Evolutionary conservation across 1,140 invertebrate species (phyloP), one percentile per base, ranked within the genome.

Genomic region (Trichonephila clavata): DNA sequence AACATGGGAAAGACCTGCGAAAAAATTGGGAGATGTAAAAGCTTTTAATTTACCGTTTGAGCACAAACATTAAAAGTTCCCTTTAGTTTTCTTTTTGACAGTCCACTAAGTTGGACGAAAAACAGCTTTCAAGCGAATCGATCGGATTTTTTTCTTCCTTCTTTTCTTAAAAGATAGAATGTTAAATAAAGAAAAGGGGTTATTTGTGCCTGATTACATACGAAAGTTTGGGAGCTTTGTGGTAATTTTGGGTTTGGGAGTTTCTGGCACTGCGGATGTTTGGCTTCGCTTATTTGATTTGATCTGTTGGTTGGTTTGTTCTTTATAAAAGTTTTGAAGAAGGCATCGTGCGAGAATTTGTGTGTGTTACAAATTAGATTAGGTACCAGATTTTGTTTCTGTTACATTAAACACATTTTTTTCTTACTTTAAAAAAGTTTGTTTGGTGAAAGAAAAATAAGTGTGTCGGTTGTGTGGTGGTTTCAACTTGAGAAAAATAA

Each of bases 11-110:
- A 59, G 20, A 57, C 21, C 27, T 61, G 57, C 20, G 27, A 81
- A 87, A 87, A 87, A 83, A 87, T 43, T 32, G 63, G 60, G 24
- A 84, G 83, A 84, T 59, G 86, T 63, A 63, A 87, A 61, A 39
- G 32, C 61, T 63, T 87, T 87, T 87, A 87, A 87, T 87, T 83
- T 83, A 83, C 81, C 81, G 39, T 83, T 83, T 59, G 39, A 50
- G 39, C 21, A 83, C 81, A 83, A 83, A 83, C 81, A 83, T 83
- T 83, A 83, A 83, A 83, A 83, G 81, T 83, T 83, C 24, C 81
- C 50, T 83, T 10, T 32, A 77, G 24, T 77, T 27, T 77, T 77
- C 43, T 83, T 83, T 83, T 43, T 24, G 43, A 77, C 71, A 77
- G 71, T 77, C 32, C 71, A 77, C 71, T 77, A 77, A 32, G 71